These are phyloP conservation scores for Heliopora coerulea DNA, from an alignment of 92 coral and sea anemone genomes.

Conservation along the genomic window DNA sequence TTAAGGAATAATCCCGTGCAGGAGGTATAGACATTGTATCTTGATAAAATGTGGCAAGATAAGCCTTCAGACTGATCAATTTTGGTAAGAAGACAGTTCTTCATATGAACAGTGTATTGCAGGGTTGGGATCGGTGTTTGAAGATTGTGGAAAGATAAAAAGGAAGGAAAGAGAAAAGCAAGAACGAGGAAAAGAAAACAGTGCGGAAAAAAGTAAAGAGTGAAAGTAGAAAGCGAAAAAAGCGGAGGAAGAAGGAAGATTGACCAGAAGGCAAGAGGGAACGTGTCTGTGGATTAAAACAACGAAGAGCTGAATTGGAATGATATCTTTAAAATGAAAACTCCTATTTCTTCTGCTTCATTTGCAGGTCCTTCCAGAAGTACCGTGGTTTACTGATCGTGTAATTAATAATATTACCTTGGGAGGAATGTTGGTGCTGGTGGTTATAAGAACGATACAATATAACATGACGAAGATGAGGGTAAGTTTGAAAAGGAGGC, in stretches of 20 bases:
- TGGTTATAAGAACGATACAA: conserved; percentile 96
- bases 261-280: background rate
- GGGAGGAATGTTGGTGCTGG: conserved; percentile 94
- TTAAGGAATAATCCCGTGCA: background rate
- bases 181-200: background rate
- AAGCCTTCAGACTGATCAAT: too few species aligned
- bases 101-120: too few species aligned
- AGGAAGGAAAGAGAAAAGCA: background rate
- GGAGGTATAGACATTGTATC: too few species aligned
- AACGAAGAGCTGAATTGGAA: too few species aligned
- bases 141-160: background rate
- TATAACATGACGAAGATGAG: conserved; percentile 99
- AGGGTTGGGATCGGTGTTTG: too few species aligned
- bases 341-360: conserved; percentile 2
- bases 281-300: too few species aligned
- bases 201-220: background rate
- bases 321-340: background rate
- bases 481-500: conserved; percentile 50
- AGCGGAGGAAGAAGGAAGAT: background rate
- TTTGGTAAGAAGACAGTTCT: too few species aligned
- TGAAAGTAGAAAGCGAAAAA: background rate
- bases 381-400: conserved; percentile 97
- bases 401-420: conserved; percentile 87
- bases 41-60: too few species aligned
- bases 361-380: conserved; percentile 59